Evolutionary conservation across 1,140 invertebrate genomes (phyloP).

Genomic region (Drosophila busckii): DNA sequence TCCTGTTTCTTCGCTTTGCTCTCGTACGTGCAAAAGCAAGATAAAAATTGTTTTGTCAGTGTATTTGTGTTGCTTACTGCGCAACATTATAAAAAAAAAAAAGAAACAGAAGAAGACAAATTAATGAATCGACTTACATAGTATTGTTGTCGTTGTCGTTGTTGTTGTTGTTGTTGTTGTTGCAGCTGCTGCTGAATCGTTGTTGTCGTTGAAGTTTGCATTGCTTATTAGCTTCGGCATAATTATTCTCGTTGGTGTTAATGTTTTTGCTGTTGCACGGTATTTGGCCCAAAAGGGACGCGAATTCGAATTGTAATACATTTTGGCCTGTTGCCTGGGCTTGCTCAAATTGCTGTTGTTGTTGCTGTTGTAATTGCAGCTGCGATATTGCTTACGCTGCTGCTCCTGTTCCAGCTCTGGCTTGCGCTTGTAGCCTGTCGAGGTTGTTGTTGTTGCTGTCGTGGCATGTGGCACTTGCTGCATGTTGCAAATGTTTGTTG

Average conservation of each 20-base stretch:
- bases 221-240: conserved; percentile 1
- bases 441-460: conserved; percentile 4
- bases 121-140: too few relatives aligned
- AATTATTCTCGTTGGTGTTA: conserved; percentile 12
- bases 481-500: background rate
- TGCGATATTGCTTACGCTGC: conserved; percentile 36
- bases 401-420: conserved; percentile 42
- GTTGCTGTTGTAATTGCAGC: background rate
- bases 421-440: conserved; percentile 37
- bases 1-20: background rate
- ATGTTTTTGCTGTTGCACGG: conserved; percentile 1
- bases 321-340: conserved; percentile 28
- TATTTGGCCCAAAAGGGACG: conserved; percentile 29
- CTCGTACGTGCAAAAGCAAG: too few relatives aligned
- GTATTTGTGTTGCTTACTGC: too few relatives aligned
- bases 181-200: conserved; percentile 22
- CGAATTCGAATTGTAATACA: conserved; percentile 55
- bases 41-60: too few relatives aligned
- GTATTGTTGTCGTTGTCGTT: too few relatives aligned
- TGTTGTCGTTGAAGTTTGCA: conserved; percentile 13
- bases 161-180: background rate
- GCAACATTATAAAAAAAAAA: too few relatives aligned
- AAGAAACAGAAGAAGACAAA: too few relatives aligned
- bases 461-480: background rate
- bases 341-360: too few relatives aligned